Evolutionary conservation across 2,888 invertebrate species (phyloP).

Genomic region (Campoletis raptor): DNA sequence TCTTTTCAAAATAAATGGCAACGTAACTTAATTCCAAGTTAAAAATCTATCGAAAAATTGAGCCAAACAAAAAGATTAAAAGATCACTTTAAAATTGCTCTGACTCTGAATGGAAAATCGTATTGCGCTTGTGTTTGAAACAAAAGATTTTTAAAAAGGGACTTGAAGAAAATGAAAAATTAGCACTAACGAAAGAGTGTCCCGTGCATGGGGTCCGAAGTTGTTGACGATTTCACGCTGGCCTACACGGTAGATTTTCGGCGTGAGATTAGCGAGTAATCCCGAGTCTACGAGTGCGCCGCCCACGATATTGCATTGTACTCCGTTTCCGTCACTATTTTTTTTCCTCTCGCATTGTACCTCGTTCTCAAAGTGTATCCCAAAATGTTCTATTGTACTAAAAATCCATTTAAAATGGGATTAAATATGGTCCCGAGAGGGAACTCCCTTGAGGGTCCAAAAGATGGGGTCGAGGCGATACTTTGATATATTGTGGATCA

Average conservation of each 20-base stretch:
- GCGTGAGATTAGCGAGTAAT: constrained; percentile 73
- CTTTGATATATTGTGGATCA: constrained; percentile 64
- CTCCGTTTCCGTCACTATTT: constrained; percentile 17
- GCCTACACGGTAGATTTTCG: constrained; percentile 66
- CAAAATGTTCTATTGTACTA: constrained; percentile 68
- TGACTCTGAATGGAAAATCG: not conserved
- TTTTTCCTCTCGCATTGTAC: constrained; percentile 15
- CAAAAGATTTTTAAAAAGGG: not conserved
- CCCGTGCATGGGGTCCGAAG: constrained; percentile 53
- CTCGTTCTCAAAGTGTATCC: not conserved
- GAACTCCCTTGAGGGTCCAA: constrained; percentile 7
- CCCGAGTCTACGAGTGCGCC: constrained; percentile 71
- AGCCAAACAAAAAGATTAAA: constrained; percentile 12
- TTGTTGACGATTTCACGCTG: constrained; percentile 78
- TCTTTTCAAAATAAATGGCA: not conserved
- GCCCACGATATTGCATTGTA: constrained; percentile 69
- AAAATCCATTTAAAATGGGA: constrained; percentile 79
- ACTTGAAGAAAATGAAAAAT: constrained; percentile 37
- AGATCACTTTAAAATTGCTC: not conserved
- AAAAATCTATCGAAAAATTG: not conserved
- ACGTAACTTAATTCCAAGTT: not conserved
- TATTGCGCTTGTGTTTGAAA: not conserved
- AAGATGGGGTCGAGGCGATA: constrained; percentile 64
- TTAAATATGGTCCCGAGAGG: constrained; percentile 68
- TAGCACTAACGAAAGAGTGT: constrained; percentile 32